Evolutionary conservation across 2,888 invertebrate species (phyloP).

Genomic region (Eupeodes luniger): DNA sequence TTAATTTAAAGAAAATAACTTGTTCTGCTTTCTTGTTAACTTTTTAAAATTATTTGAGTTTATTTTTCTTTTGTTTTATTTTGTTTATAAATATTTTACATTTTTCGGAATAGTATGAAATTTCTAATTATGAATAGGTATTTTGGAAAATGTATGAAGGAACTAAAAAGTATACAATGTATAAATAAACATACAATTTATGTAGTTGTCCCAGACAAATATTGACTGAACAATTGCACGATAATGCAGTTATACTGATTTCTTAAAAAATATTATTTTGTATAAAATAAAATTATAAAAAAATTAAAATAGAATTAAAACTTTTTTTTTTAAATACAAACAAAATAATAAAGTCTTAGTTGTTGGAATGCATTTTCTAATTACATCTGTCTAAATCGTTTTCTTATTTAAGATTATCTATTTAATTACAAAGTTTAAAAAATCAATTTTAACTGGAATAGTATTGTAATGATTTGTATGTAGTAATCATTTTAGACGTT

Average conservation of each 20-base stretch:
- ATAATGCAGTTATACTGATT: not conserved
- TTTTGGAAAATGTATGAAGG: conserved; percentile 1
- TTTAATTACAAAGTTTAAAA: not conserved
- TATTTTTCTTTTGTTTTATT: conserved; percentile 11
- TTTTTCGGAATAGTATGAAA: conserved; percentile 22
- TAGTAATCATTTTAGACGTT: no score
- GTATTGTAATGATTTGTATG: no score
- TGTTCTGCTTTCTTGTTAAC: not conserved
- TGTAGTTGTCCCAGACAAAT: conserved; percentile 30
- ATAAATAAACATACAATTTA: conserved; percentile 15
- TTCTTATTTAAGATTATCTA: not conserved
- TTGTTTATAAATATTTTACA: conserved; percentile 18
- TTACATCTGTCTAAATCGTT: not conserved
- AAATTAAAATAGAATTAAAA: not conserved
- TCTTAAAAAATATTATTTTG: not conserved
- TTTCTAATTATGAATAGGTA: not conserved
- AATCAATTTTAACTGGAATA: not conserved
- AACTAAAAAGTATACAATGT: not conserved
- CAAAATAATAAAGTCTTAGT: conserved; percentile 36
- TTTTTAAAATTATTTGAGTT: conserved; percentile 12
- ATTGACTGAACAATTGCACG: conserved; percentile 41
- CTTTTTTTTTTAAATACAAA: conserved; percentile 1
- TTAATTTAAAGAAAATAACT: not conserved
- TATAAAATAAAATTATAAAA: conserved; percentile 1
- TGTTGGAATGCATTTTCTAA: conserved; percentile 55